phyloP scores from a whole-genome alignment of 2,113 vertebrate genomes.

The Orientallactaga bullata region DNA sequence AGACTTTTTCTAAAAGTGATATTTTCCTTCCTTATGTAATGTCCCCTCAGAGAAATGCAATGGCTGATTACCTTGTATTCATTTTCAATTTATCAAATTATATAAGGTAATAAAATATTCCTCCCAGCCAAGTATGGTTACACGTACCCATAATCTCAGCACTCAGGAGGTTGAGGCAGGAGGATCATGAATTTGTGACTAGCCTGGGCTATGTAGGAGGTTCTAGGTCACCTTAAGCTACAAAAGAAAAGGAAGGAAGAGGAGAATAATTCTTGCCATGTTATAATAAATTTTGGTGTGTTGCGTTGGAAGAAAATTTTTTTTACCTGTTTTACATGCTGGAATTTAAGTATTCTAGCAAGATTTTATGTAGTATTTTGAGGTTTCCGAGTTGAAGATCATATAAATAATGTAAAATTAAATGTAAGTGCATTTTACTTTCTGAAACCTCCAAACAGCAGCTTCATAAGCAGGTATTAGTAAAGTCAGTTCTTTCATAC shows the following conservation, averaged over 20 bases:
- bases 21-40: constrained; percentile 40
- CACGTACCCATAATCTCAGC: background rate
- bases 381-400: constrained; percentile 34
- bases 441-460: constrained; percentile 2
- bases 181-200: background rate
- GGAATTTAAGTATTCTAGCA: background rate
- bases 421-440: background rate
- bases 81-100: constrained; percentile 31
- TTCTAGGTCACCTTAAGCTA: background rate
- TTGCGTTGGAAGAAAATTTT: constrained; percentile 38
- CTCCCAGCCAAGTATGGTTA: background rate
- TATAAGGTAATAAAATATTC: background rate
- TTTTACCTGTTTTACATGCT: constrained; percentile 23
- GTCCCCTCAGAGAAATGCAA: constrained; percentile 28
- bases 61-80: background rate
- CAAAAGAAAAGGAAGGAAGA: background rate
- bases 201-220: background rate
- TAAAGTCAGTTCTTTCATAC: constrained; percentile 39
- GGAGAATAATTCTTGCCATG: background rate
- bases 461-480: background rate
- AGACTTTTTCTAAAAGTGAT: constrained; percentile 22
- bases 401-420: constrained; percentile 19
- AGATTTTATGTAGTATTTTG: constrained; percentile 38
- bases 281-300: constrained; percentile 17
- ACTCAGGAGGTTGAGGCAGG: background rate